Base-by-base conservation (phyloP, 2,113 vertebrate genomes). In the Cebidichthys violaceus region DNA sequence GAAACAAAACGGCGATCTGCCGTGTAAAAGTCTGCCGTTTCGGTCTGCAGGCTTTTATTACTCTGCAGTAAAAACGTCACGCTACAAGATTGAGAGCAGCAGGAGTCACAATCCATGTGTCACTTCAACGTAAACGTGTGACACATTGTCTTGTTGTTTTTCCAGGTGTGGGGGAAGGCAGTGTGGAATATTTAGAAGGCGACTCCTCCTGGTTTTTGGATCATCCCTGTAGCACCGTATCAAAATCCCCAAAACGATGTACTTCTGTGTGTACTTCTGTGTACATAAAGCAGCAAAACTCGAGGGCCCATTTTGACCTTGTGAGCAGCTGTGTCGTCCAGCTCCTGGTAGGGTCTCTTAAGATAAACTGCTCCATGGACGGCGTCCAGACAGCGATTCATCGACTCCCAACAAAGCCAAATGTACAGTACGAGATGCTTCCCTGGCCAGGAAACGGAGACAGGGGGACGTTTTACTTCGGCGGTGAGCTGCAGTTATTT, bases 401-500 rank as follows among this genome's bases (percentile, higher is more conserved):
- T 57, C 17, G 9, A 66, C 77, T 81, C 6, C 6, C 33, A 76
- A 59, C 70, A 17, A 17, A 77, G 82, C 66, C 76, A 78, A 73
- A 66, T 70, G 24, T 20, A 68, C 52, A 64, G 62, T 79, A 77
- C 55, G 66, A 79, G 62, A 82, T 39, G 33, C 45, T 27, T 13
- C 15, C 20, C 31, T 43, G 60, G 80, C 69, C 50, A 77, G 64
- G 70, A 29, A 47, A 65, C 2, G 43, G 37, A 67, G 59, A 76
- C 64, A 50, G 43, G 33, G 45, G 14, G 65, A 76, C 52, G 62
- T 86, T 72, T 80, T 22, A 70, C 43, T 35, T n/a, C 62, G 69
- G 72, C 79, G 35, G 50, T 62, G 47, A 77, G 79, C 77, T 72
- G 65, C 68, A 77, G 68, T 77, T 88, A 83, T 86, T 77, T 79